phyloP scores from a whole-genome alignment of 2,113 vertebrate genomes.

The Rhabdornis inornatus region DNA sequence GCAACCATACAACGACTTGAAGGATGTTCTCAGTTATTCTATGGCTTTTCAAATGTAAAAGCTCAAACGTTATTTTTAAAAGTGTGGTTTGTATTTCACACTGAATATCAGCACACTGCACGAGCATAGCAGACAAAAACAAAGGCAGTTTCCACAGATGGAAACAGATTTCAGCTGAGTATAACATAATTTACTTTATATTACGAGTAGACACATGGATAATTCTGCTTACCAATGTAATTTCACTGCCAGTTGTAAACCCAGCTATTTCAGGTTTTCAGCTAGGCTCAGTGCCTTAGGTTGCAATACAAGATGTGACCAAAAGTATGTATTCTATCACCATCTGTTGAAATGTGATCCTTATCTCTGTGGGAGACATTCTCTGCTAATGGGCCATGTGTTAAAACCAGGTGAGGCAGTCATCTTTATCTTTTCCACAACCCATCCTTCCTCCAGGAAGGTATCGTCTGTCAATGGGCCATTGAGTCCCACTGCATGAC shows the following conservation, averaged over 20 bases:
- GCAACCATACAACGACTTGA: neutral
- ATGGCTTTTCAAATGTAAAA: neutral
- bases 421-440: no score
- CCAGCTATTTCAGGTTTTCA: slow-evolving; percentile 32
- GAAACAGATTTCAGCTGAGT: slow-evolving; percentile 31
- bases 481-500: no score
- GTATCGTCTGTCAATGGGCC: no score
- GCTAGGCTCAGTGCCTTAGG: neutral
- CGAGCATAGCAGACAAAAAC: neutral
- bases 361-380: no score
- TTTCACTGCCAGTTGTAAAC: neutral
- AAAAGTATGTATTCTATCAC: no score
- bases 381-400: no score
- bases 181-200: slow-evolving; percentile 31
- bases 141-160: slow-evolving; percentile 34
- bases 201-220: slow-evolving; percentile 25
- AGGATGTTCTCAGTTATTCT: neutral
- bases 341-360: no score
- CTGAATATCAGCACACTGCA: neutral
- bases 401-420: no score
- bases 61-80: neutral
- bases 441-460: no score
- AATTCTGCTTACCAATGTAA: slow-evolving; percentile 38
- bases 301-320: no score
- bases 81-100: neutral